These are phyloP conservation scores for Platyrinchus mystaceus DNA, from an alignment of 2,797 vertebrate genomes.

Conservation along the genomic window DNA sequence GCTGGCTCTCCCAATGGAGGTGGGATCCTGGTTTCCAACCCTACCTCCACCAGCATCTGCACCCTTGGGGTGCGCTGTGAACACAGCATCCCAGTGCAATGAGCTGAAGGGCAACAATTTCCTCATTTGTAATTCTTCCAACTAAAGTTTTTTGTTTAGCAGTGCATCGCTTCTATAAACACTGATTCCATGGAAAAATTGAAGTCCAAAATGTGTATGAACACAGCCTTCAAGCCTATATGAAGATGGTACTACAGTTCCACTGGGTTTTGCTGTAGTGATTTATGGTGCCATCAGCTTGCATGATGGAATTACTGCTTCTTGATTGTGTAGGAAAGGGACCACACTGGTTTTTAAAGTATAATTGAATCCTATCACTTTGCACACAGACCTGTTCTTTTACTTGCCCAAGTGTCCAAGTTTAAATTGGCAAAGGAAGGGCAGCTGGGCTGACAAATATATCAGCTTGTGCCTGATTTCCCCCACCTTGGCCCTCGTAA, in stretches of 20 bases:
- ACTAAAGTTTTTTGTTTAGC: background rate
- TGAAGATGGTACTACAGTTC: background rate
- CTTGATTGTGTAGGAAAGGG: background rate
- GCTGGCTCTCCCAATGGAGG: background rate
- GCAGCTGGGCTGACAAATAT: background rate
- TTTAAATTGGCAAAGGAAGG: background rate
- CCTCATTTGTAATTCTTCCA: background rate
- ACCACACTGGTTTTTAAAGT: background rate
- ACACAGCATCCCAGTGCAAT: background rate
- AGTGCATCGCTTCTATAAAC: background rate
- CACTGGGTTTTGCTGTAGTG: background rate
- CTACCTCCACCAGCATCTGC: fast-evolving
- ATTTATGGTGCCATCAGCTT: background rate
- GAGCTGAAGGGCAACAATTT: background rate
- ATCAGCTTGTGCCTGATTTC: background rate
- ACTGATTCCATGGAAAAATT: background rate
- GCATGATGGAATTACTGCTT: background rate
- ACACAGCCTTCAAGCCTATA: background rate
- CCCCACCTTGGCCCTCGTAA: background rate
- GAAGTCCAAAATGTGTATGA: background rate
- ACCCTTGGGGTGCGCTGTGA: fast-evolving
- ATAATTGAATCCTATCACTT: background rate
- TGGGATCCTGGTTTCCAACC: background rate
- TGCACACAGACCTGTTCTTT: background rate
- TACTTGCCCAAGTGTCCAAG: fast-evolving